These are phyloP conservation scores for Limnothrissa miodon DNA, from an alignment of 2,113 vertebrate genomes.

Conservation along the genomic window DNA sequence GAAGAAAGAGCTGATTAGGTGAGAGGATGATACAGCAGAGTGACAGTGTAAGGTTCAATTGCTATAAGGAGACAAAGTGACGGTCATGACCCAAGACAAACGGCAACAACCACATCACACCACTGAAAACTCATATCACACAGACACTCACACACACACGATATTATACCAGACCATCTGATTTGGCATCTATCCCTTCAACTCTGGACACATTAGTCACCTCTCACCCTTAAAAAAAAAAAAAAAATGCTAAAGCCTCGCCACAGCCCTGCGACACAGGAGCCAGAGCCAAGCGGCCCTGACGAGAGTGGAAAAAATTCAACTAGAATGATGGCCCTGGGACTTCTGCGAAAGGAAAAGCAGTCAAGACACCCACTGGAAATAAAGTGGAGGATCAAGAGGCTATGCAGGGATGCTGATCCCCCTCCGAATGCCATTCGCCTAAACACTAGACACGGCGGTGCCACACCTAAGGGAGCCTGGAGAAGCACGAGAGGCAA, in stretches of 20 bases:
- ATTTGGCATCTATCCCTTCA: not conserved
- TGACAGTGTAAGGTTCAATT: not conserved
- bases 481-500: not conserved
- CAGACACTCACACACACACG: not conserved
- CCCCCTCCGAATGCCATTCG: not conserved
- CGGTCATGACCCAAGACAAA: not conserved
- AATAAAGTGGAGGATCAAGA: conserved; percentile 1
- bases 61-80: not conserved
- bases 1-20: not conserved
- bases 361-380: not conserved
- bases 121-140: not conserved
- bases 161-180: not conserved
- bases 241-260: not conserved
- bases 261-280: not conserved
- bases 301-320: not conserved
- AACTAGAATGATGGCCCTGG: not conserved
- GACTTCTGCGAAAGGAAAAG: not conserved
- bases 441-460: conserved; percentile 9
- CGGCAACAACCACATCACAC: not conserved
- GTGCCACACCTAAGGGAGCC: not conserved
- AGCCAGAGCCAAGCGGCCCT: not conserved
- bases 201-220: not conserved
- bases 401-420: not conserved
- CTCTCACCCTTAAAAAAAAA: not conserved
- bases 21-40: not conserved